These are phyloP conservation scores for Pipa parva DNA, from an alignment of 2,113 vertebrate species.

Conservation along the genomic window DNA sequence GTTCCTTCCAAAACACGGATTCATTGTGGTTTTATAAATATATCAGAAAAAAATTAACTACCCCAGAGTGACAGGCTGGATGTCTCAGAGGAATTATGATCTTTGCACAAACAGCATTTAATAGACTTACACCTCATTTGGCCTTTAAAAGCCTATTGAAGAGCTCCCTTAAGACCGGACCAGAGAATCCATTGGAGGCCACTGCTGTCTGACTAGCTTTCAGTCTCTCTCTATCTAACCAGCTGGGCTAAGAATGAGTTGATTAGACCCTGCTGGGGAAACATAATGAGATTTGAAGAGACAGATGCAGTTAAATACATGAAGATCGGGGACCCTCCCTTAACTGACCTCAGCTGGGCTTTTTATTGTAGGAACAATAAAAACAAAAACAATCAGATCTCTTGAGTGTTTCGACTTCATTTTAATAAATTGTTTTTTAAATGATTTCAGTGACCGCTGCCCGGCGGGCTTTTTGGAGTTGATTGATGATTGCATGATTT, in stretches of 20 bases:
- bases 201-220: constrained; percentile 51
- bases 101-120: constrained; percentile 75
- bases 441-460: constrained; percentile 41
- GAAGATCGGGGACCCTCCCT: constrained; percentile 13
- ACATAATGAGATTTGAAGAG: constrained; percentile 69
- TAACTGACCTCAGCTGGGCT: constrained; percentile 31
- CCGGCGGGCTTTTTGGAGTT: constrained; percentile 39
- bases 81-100: constrained; percentile 71
- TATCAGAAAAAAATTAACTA: constrained; percentile 66
- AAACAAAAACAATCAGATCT: constrained; percentile 39
- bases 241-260: constrained; percentile 69
- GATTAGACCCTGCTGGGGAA: constrained; percentile 70
- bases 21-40: constrained; percentile 49
- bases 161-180: constrained; percentile 65
- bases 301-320: constrained; percentile 45
- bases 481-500: constrained; percentile 40
- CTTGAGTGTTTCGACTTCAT: constrained; percentile 24
- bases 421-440: constrained; percentile 42
- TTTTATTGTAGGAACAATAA: constrained; percentile 26
- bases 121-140: constrained; percentile 85
- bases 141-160: constrained; percentile 76
- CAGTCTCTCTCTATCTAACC: constrained; percentile 54
- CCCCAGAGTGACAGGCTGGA: constrained; percentile 71
- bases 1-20: background rate
- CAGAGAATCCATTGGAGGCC: constrained; percentile 57